phyloP scores from a whole-genome alignment of 2,888 invertebrate genomes.

The Nycteola revayana region DNA sequence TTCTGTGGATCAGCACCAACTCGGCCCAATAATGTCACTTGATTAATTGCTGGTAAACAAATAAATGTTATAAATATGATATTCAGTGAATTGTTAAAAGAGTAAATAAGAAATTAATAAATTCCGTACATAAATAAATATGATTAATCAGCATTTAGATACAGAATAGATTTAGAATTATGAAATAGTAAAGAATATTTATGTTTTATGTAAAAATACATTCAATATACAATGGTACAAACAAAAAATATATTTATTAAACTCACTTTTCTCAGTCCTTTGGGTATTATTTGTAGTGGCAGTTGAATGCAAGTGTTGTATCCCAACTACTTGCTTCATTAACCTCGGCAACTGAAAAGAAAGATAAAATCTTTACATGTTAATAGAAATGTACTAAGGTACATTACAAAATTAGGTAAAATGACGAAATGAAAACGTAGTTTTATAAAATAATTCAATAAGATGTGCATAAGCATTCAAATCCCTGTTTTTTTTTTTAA shows the following conservation, averaged over 20 bases:
- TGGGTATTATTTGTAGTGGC: slow-evolving; percentile 43
- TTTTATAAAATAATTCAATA: neutral
- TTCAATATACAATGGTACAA: too few species aligned
- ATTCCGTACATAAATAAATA: too few species aligned
- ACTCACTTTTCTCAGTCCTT: slow-evolving; percentile 68
- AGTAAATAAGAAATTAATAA: neutral
- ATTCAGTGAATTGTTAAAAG: neutral
- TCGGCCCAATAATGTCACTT: slow-evolving; percentile 91
- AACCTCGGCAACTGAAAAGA: slow-evolving; percentile 36
- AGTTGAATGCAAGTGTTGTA: slow-evolving; percentile 37
- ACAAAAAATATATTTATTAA: too few species aligned
- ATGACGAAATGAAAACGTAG: neutral
- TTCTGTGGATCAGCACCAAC: slow-evolving; percentile 94
- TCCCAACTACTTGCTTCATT: slow-evolving; percentile 29
- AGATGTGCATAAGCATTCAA: neutral
- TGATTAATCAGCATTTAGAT: neutral
- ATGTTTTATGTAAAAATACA: neutral
- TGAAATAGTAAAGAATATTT: neutral
- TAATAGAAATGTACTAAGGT: neutral
- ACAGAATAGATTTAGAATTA: neutral
- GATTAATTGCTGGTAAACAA: slow-evolving; percentile 88
- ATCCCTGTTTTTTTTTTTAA: too few species aligned
- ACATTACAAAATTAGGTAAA: neutral
- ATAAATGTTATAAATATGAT: slow-evolving; percentile 14
- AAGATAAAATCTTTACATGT: neutral